Conservation (phyloP, 2,113 vertebrate species). For the Sinocyclocheilus grahami region DNA sequence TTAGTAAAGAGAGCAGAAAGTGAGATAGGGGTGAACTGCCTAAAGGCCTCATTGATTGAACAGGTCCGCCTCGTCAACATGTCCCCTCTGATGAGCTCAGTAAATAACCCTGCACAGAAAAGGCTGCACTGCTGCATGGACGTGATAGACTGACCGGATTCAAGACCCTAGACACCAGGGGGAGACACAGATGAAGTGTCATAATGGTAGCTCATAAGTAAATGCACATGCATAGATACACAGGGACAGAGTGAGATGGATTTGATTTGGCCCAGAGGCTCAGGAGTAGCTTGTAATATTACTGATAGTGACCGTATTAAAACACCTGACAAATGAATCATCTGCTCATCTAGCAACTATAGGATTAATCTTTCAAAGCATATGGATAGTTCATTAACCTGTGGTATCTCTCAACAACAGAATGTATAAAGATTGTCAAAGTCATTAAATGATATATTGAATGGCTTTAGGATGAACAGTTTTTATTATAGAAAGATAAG, state of each 20-base stretch:
- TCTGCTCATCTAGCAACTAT: conserved; percentile 6
- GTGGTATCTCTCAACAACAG: not conserved
- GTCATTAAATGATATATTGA: not conserved
- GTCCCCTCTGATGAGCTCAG: conserved; percentile 30
- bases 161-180: not conserved
- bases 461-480: not conserved
- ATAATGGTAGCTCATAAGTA: conserved; percentile 8
- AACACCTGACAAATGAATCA: conserved; percentile 13
- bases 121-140: conserved; percentile 5
- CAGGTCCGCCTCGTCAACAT: conserved; percentile 47
- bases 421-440: conserved; percentile 13
- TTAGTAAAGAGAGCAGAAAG: conserved; percentile 16
- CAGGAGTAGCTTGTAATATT: conserved; percentile 16
- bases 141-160: not conserved
- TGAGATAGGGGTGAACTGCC: conserved; percentile 9
- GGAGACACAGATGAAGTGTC: conserved; percentile 18
- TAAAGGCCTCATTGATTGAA: conserved; percentile 52
- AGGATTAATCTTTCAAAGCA: conserved; percentile 10
- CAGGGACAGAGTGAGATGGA: not conserved
- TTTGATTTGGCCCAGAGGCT: conserved; percentile 27
- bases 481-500: conserved; percentile 5
- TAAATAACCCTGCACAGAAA: conserved; percentile 37
- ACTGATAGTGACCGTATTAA: conserved; percentile 22
- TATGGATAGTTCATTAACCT: conserved; percentile 14
- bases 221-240: not conserved